Percentiles rank a stretch among this genome's conserved stretches.
Evolutionary conservation across 2,113 vertebrate genomes (phyloP).

Genomic region (Isichthys henryi): DNA sequence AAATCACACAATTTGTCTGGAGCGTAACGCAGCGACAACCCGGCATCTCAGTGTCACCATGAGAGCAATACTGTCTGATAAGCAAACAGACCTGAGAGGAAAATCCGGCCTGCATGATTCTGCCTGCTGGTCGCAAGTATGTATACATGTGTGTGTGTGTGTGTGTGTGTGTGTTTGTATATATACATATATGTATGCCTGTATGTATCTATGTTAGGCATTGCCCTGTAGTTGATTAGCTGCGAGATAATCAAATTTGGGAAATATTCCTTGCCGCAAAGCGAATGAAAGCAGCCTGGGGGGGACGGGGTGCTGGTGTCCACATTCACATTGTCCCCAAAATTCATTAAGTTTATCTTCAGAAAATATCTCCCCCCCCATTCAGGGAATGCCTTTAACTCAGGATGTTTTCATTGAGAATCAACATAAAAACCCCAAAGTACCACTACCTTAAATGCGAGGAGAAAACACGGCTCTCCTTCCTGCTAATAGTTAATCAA

Average conservation of each 20-base stretch:
- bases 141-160: not conserved
- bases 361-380: conserved; percentile 16
- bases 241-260: conserved; percentile 87
- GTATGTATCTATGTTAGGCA: conserved; percentile 49
- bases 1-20: conserved; percentile 57
- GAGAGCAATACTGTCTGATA: conserved; percentile 34
- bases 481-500: conserved; percentile 51
- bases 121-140: conserved; percentile 19
- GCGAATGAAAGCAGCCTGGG: conserved; percentile 65
- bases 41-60: conserved; percentile 39
- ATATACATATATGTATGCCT: conserved; percentile 10
- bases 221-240: conserved; percentile 89
- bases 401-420: conserved; percentile 18
- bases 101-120: conserved; percentile 15
- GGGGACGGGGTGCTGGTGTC: conserved; percentile 45
- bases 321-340: conserved; percentile 28
- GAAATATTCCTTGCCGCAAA: conserved; percentile 64
- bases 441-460: conserved; percentile 40
- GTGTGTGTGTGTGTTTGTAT: conserved; percentile 39
- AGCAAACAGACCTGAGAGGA: conserved; percentile 29
- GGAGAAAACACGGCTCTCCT: conserved; percentile 29
- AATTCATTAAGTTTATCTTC: conserved; percentile 27
- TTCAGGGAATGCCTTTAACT: conserved; percentile 9
- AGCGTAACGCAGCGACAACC: conserved; percentile 40
- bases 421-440: conserved; percentile 21